phyloP scores from a whole-genome alignment of 2,797 vertebrate species.

The Sebastes steindachneri region DNA sequence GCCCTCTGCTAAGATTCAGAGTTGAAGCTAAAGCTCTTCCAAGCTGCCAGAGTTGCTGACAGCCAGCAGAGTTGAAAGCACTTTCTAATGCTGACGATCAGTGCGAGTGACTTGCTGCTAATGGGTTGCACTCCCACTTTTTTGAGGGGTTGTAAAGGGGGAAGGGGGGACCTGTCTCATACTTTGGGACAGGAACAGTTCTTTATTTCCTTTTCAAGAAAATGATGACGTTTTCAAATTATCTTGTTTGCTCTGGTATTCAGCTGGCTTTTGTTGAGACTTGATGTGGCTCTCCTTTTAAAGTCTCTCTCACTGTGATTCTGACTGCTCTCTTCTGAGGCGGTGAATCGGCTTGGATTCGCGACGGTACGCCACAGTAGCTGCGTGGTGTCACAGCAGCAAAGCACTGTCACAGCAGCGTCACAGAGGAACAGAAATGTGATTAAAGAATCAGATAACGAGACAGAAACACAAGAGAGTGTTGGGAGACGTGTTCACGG shows the following conservation, averaged over 20 bases:
- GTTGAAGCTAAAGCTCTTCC: constrained; percentile 71
- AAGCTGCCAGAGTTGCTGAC: constrained; percentile 79
- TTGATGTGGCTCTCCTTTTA: constrained; percentile 33
- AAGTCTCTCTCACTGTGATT: constrained; percentile 51
- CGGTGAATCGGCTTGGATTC: constrained; percentile 33
- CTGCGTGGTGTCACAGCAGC: constrained; percentile 46
- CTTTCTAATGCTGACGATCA: constrained; percentile 81
- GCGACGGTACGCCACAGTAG: constrained; percentile 15
- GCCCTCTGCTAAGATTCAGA: constrained; percentile 69
- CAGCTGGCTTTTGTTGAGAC: constrained; percentile 35
- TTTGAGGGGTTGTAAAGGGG: neutral
- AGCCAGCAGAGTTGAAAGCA: constrained; percentile 81
- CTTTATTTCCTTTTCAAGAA: constrained; percentile 55
- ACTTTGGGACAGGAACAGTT: constrained; percentile 47
- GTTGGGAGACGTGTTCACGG: constrained; percentile 47
- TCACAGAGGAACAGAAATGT: constrained; percentile 48
- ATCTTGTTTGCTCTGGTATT: constrained; percentile 62
- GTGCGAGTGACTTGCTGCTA: constrained; percentile 75
- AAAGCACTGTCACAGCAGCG: constrained; percentile 48
- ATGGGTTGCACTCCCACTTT: constrained; percentile 71
- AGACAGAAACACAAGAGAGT: constrained; percentile 63
- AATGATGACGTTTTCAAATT: constrained; percentile 60
- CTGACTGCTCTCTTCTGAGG: constrained; percentile 44
- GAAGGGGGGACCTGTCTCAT: neutral
- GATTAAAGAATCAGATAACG: constrained; percentile 70